Conservation (phyloP, 2,113 vertebrate genomes). For the Pedionomus torquatus region DNA sequence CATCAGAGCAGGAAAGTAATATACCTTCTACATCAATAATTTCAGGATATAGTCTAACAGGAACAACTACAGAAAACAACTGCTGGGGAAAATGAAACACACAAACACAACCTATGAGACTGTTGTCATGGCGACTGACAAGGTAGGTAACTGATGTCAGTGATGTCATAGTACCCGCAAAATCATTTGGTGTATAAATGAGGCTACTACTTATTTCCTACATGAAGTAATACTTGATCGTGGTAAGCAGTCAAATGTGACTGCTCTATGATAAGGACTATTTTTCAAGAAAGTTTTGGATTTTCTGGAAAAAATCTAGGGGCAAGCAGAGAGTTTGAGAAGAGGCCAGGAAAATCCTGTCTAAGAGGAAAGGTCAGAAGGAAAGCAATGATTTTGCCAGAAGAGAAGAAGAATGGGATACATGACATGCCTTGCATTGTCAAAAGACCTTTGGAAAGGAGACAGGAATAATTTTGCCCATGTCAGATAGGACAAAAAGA, state of each 20-base stretch:
- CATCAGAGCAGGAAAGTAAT: background rate
- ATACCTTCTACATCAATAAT: background rate
- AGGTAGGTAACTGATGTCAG: background rate
- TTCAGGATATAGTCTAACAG: background rate
- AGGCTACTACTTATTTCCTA: background rate
- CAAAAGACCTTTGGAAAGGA: background rate
- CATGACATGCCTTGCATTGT: accelerated
- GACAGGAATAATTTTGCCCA: background rate
- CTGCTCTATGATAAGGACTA: accelerated
- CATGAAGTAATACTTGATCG: background rate
- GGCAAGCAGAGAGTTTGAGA: background rate
- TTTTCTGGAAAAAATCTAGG: background rate
- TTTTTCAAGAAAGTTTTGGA: background rate
- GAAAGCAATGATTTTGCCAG: background rate
- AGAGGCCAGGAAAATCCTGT: background rate
- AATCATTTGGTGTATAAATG: background rate
- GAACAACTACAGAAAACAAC: background rate
- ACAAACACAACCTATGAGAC: background rate
- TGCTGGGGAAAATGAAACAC: background rate
- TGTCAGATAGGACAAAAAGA: background rate
- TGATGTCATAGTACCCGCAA: background rate
- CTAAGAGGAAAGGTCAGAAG: background rate
- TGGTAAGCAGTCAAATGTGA: background rate
- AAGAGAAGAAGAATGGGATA: background rate
- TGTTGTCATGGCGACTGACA: background rate